Evolutionary conservation across 2,888 invertebrate species (phyloP).

Genomic region (Lithophane leautieri): DNA sequence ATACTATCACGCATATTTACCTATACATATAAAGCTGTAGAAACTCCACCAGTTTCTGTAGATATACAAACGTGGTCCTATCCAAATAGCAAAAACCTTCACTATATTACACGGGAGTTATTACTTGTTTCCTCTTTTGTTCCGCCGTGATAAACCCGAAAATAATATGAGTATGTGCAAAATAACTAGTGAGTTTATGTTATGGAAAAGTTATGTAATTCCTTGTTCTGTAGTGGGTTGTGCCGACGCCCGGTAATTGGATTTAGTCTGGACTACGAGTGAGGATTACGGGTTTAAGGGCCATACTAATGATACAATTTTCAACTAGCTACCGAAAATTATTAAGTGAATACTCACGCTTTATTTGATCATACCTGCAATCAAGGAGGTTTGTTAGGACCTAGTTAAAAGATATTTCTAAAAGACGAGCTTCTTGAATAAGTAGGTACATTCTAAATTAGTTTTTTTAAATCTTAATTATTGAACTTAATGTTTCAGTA

Average conservation of each 20-base stretch:
- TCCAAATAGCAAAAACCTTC: constrained; percentile 53
- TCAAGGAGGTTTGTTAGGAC: constrained; percentile 19
- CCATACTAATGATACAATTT: constrained; percentile 79
- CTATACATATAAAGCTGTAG: constrained; percentile 14
- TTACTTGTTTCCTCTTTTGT: constrained; percentile 51
- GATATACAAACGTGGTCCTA: constrained; percentile 40
- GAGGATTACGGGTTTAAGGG: constrained; percentile 83
- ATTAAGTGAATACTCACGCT: constrained; percentile 64
- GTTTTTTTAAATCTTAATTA: neutral
- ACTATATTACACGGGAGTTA: constrained; percentile 43
- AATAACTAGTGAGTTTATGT: constrained; percentile 41
- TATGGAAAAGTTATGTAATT: constrained; percentile 62
- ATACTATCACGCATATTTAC: neutral
- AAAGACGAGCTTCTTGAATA: neutral
- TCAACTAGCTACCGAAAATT: constrained; percentile 65
- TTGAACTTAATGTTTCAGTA: neutral
- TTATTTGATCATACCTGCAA: constrained; percentile 48
- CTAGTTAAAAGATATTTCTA: neutral
- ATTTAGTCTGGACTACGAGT: constrained; percentile 86
- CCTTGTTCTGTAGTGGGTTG: constrained; percentile 61
- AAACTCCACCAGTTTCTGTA: constrained; percentile 19
- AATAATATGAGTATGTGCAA: constrained; percentile 53
- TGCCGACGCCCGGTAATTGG: constrained; percentile 81
- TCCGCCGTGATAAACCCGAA: constrained; percentile 39
- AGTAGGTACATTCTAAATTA: neutral